These are phyloP conservation scores for Thysanoteuthis rhombus DNA, from an alignment of 2,888 invertebrate species.

Conservation along the genomic window DNA sequence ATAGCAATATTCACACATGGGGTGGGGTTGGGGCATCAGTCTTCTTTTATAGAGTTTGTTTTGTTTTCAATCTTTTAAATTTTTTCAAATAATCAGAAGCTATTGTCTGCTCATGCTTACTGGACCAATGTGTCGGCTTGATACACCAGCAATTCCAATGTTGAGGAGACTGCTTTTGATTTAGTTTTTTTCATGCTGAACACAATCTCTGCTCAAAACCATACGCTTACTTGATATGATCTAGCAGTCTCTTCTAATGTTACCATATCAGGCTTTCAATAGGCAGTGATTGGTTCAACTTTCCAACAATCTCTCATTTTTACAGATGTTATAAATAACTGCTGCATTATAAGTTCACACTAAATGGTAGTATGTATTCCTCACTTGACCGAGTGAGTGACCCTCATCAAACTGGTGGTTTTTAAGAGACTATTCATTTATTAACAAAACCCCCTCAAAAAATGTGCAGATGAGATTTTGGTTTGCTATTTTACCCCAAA, in stretches of 20 bases:
- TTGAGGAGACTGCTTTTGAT: neutral
- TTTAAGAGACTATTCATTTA: neutral
- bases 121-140: neutral
- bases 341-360: neutral
- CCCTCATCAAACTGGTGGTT: neutral
- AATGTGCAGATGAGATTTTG: neutral
- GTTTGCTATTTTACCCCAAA: neutral
- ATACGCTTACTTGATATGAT: neutral
- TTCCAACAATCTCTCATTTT: neutral
- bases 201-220: neutral
- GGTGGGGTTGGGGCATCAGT: neutral
- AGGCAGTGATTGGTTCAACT: neutral
- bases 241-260: neutral
- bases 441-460: neutral
- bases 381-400: neutral
- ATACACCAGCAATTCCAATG: neutral
- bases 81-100: neutral
- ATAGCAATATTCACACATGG: neutral
- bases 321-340: neutral
- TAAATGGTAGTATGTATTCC: neutral
- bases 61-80: too few species aligned
- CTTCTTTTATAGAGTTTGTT: neutral
- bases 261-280: neutral
- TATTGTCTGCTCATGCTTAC: neutral
- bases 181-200: neutral